A percentile compares a stretch with the other conserved stretches of the same genome.
These are phyloP conservation scores for Falco columbarius DNA, from an alignment of 2,797 vertebrate species.

Conservation along the genomic window DNA sequence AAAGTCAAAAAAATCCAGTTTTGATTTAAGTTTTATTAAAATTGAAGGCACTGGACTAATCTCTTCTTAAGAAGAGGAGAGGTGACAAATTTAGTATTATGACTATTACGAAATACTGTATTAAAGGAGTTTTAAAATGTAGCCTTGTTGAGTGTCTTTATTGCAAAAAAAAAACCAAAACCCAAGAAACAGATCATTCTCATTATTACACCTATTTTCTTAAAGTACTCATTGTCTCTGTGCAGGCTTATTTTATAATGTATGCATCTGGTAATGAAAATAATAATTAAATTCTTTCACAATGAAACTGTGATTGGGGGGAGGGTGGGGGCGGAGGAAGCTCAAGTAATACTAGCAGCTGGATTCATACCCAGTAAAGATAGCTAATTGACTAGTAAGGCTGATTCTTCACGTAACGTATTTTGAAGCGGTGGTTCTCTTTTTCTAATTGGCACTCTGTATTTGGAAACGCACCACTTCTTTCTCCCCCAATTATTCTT, in stretches of 20 bases:
- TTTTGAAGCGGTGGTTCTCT: neutral
- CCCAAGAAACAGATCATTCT: neutral
- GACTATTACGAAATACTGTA: neutral
- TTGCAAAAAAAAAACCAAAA: neutral
- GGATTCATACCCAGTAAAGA: neutral
- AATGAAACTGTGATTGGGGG: conserved; percentile 24
- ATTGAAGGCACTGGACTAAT: neutral
- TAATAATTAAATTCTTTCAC: conserved; percentile 58
- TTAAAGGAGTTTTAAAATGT: neutral
- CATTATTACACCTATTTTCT: conserved; percentile 8
- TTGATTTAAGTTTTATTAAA: neutral
- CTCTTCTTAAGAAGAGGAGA: neutral
- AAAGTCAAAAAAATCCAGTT: neutral
- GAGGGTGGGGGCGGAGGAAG: neutral
- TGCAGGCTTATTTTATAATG: conserved; percentile 32
- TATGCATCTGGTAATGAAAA: conserved; percentile 49
- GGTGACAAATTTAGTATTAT: neutral
- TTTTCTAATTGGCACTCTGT: neutral
- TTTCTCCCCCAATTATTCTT: neutral
- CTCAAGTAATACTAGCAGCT: neutral
- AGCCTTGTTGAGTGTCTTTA: neutral
- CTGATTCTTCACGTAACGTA: neutral
- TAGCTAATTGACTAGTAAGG: neutral
- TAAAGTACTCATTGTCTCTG: conserved; percentile 12
- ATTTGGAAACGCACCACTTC: neutral